Evolutionary conservation across 2,113 vertebrate species (phyloP), one percentile per base, ranked within the genome.

Genomic region (Actinemys pallida): DNA sequence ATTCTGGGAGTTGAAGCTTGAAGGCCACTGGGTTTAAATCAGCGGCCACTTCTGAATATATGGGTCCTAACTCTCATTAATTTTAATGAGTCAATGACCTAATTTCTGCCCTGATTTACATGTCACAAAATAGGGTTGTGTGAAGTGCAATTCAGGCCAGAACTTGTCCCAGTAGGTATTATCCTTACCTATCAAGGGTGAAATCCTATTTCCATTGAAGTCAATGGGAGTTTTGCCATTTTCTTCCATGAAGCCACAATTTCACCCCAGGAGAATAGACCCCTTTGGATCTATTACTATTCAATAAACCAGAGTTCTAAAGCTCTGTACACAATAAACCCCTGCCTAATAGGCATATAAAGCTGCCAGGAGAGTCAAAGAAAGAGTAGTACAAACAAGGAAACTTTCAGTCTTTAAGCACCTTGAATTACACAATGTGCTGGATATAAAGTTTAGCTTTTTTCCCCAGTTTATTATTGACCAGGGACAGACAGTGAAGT

Each of bases 401-500:
- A 92, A 89, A n/a, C 1, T 80, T 76, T 95, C 42, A 94, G 65
- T 72, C 83, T 83, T 91, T 84, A 91, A 94, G 29, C 57, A 95
- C 59, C 14, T 87, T 81, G 75, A 95, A 94, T 91, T 94, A 94
- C 42, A 90, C 5, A 85, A 82, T 82, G 83, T 57, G 54, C 1
- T 91, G 16, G 39, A 59, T 31, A 69, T 35, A 96, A 94, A 90
- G 88, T 76, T 47, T 49, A 17, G 47, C 16, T 20, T 10, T 69
- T 92, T 96, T 94, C 97, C 95, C 45, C 69, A 88, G 88, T 89
- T 93, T 54, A 81, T 50, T 80, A 92, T 86, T 95, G 87, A 93
- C 76, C 52, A 97, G 81, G 82, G 81, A 69, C 84, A 81, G 80
- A 57, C 57, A 88, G 35, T 85, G 65, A 95, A 17, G 5, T 49